A percentile compares a stretch with the other conserved stretches of the same genome.
Conservation (phyloP, 2,797 vertebrate genomes). For the Parauchenoglanis ngamensis region DNA sequence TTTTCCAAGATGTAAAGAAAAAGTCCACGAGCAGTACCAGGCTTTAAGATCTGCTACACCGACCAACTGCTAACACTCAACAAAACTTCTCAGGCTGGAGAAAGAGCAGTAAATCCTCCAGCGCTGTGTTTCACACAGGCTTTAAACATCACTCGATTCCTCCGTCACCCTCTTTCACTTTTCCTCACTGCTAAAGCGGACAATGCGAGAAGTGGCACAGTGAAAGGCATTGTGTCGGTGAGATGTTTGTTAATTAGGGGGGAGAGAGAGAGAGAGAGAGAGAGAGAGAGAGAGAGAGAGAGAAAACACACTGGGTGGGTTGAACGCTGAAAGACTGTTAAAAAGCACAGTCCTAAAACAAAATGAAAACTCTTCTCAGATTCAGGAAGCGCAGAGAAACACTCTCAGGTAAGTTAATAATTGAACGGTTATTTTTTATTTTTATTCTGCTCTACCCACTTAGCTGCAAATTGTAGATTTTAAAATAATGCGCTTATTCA, state of each 20-base stretch:
- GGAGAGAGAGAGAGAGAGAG: slow-evolving; percentile 45
- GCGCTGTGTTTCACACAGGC: neutral
- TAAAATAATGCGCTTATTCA: neutral
- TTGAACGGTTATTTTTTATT: neutral
- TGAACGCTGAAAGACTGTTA: neutral
- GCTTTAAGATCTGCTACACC: neutral
- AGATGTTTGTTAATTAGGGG: slow-evolving; percentile 79
- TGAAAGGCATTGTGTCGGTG: slow-evolving; percentile 75
- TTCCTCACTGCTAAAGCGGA: slow-evolving; percentile 44
- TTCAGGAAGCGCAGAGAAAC: neutral
- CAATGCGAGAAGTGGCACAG: slow-evolving; percentile 69
- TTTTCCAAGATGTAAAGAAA: neutral
- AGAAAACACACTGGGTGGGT: neutral
- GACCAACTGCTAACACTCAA: neutral
- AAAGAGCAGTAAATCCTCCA: neutral
- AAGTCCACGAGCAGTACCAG: neutral
- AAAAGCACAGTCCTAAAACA: neutral
- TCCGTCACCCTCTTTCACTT: slow-evolving; percentile 19
- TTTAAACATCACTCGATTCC: slow-evolving; percentile 20
- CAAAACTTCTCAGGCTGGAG: neutral
- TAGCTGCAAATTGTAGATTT: neutral
- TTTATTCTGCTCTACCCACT: neutral
- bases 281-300: slow-evolving; percentile 31
- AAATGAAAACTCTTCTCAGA: neutral
- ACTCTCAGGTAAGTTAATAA: neutral